Base-by-base conservation (phyloP, 1,140 invertebrate species). In the Lepidurus couesii region DNA sequence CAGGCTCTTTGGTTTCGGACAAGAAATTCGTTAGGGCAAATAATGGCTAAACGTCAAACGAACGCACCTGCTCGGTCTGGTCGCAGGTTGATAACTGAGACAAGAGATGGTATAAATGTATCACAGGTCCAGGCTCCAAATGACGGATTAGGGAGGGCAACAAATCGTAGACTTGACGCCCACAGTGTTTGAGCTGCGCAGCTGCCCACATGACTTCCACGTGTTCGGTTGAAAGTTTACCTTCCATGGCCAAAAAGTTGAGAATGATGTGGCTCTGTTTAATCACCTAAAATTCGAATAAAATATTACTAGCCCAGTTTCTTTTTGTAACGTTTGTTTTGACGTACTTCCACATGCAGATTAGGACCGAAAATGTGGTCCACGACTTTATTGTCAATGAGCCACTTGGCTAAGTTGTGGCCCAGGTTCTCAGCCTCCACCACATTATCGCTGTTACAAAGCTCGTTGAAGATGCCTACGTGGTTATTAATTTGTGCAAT, bases 331-430 rank as follows among this genome's bases (percentile, higher is more conserved):
- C 34, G 34, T 34, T 34, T 10, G 73, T 21, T 42, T 42, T n/a
- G 26, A 81, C 81, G 86, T 84, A 94, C 91, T 88, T 97, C 95
- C 44, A 97, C 95, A 86, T 98, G 96, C 77, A 97, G 87, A 88
- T 98, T 98, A 74, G 95, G 96, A 47, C 95, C 95, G 88, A 97
- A 98, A 53, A 98, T 91, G 83, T 97, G 95, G 82, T 95, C 92
- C 81, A 98, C 93, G 76, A 98, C 95, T 84, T 95, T 93, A 84
- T 96, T 94, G 75, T 92, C 90, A 0, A 94, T 91, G 7, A 98
- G 85, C 95, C 95, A 98, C 78, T 92, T 89, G 0, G 93, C 93
- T 76, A 98, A 87, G 79, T 91, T 90, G 79, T 93, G 91, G 0
- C 94, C 94, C 76, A 95, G 90, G 53, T 91, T 87, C 82, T 96